Evolutionary conservation across 53 echinoderm and acorn worm species (phyloP).

Genomic region (Hippasteria phrygiana): DNA sequence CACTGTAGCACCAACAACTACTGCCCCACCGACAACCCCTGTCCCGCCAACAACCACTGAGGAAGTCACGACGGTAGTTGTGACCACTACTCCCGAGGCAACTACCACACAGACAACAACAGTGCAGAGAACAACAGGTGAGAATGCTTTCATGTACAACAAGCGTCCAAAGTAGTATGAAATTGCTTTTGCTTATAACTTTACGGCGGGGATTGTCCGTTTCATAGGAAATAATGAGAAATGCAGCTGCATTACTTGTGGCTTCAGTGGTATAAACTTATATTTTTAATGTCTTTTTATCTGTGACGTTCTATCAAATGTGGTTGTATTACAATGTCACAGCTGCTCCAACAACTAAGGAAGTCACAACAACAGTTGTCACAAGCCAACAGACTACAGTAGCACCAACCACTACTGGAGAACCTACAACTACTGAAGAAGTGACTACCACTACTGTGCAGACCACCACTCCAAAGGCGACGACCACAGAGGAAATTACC

Average conservation of each 20-base stretch:
- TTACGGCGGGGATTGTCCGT: no score
- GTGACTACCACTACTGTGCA: background rate
- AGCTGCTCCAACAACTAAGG: background rate
- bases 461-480: constrained; percentile 2
- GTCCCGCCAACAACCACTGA: constrained; percentile 2
- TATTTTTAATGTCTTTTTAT: no score
- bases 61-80: background rate
- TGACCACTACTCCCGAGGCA: constrained; percentile 18
- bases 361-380: background rate
- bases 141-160: no score
- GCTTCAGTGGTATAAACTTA: no score
- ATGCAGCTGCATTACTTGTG: no score
- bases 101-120: constrained; percentile 8
- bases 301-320: no score
- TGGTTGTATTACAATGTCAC: no score
- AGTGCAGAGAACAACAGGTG: background rate
- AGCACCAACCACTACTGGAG: background rate
- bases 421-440: constrained; percentile 3
- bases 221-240: no score
- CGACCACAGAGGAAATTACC: constrained; percentile 26
- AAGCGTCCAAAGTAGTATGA: no score
- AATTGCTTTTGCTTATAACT: no score
- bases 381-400: background rate
- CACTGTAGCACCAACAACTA: no score
- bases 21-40: background rate